Percentiles rank a stretch among this genome's conserved stretches.
These are phyloP conservation scores for Leptopilina myrica DNA, from an alignment of 2,888 invertebrate genomes.

Conservation along the genomic window DNA sequence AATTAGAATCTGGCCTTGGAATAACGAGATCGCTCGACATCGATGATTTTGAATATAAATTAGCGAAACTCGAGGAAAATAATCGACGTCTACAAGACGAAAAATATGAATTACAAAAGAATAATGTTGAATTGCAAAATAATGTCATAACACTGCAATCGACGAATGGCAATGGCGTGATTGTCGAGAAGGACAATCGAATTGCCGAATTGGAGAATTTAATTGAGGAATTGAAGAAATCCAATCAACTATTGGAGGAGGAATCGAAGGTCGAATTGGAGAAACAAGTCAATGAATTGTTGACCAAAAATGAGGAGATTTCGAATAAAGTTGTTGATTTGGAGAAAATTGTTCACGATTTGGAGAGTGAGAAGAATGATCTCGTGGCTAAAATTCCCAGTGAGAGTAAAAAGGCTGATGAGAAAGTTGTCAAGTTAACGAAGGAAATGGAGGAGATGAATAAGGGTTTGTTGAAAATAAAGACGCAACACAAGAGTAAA, in stretches of 20 bases:
- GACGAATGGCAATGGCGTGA: constrained; percentile 57
- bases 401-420: constrained; percentile 63
- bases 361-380: constrained; percentile 66
- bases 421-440: constrained; percentile 79
- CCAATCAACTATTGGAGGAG: constrained; percentile 68
- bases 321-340: constrained; percentile 64
- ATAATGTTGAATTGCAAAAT: constrained; percentile 67
- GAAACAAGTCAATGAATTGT: constrained; percentile 65
- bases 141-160: constrained; percentile 63
- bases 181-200: constrained; percentile 71
- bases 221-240: constrained; percentile 71
- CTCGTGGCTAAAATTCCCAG: constrained; percentile 55
- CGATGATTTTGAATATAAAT: constrained; percentile 64
- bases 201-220: constrained; percentile 76
- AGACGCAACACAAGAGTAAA: constrained; percentile 85
- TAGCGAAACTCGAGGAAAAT: constrained; percentile 64
- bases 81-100: constrained; percentile 69
- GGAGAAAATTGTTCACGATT: constrained; percentile 65
- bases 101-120: constrained; percentile 70
- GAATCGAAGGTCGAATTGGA: constrained; percentile 67
- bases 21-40: constrained; percentile 60
- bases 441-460: constrained; percentile 86
- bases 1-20: constrained; percentile 67
- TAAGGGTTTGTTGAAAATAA: constrained; percentile 86
- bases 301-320: constrained; percentile 66